Percentiles rank a stretch among this genome's conserved stretches.
Evolutionary conservation across 2,797 vertebrate genomes (phyloP).

Genomic region (Catamblyrhynchus diadema): DNA sequence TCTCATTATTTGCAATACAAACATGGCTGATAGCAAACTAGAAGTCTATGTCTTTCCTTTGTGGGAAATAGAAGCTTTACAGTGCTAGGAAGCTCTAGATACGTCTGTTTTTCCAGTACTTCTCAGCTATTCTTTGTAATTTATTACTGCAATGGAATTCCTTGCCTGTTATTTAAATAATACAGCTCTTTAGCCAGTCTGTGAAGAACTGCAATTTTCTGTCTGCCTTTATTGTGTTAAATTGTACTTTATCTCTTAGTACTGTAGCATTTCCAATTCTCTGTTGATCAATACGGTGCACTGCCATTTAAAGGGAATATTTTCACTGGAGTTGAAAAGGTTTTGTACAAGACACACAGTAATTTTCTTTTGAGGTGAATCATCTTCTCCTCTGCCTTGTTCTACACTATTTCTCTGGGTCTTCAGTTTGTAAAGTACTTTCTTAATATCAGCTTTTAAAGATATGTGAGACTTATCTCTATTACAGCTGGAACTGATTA

Average conservation of each 20-base stretch:
- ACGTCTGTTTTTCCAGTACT: neutral
- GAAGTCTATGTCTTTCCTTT: neutral
- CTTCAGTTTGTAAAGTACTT: neutral
- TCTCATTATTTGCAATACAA: neutral
- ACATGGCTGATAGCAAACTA: neutral
- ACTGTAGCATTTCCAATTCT: neutral
- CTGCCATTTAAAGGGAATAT: neutral
- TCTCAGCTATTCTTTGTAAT: slow-evolving; percentile 42
- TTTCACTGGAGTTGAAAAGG: neutral
- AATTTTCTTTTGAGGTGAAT: neutral
- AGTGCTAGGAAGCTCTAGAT: neutral
- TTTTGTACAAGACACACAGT: neutral
- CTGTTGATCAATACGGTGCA: neutral
- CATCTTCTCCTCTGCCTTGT: neutral
- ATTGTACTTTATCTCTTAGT: neutral
- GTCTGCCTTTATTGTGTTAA: slow-evolving; percentile 46
- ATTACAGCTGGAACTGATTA: neutral
- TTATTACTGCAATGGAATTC: slow-evolving; percentile 20
- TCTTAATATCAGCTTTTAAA: neutral
- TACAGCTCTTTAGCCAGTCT: slow-evolving; percentile 1
- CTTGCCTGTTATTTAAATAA: slow-evolving; percentile 48
- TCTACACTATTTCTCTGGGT: neutral
- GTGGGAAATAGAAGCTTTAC: neutral
- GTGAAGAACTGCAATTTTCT: slow-evolving; percentile 57
- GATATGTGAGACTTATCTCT: neutral